Percentiles rank a stretch among this genome's conserved stretches.
These are phyloP conservation scores for Watersipora subatra DNA, from an alignment of 1,140 invertebrate species.

Conservation along the genomic window DNA sequence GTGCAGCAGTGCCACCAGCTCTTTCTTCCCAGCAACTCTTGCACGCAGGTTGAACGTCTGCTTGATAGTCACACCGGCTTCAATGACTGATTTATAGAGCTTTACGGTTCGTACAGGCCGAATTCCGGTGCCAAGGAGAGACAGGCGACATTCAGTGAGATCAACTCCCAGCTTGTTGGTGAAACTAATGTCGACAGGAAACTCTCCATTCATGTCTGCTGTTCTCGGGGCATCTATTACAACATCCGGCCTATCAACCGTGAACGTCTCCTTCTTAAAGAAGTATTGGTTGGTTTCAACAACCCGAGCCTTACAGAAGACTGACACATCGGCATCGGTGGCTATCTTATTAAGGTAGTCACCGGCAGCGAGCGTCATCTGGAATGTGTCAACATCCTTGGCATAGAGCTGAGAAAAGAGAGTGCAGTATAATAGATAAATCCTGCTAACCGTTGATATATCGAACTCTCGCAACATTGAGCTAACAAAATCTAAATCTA, in stretches of 20 bases:
- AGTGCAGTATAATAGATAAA: too few species aligned
- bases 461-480: too few species aligned
- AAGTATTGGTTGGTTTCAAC: conserved; percentile 24
- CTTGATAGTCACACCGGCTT: conserved; percentile 9
- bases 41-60: conserved; percentile 1
- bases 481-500: too few species aligned
- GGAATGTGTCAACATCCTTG: not conserved
- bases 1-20: not conserved
- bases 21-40: not conserved
- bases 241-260: conserved; percentile 26
- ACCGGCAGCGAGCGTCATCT: conserved; percentile 2
- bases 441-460: too few species aligned
- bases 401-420: not conserved
- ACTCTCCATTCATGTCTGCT: conserved; percentile 10
- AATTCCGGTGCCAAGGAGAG: not conserved
- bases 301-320: conserved; percentile 22
- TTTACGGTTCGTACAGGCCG: not conserved
- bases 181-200: conserved; percentile 25
- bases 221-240: conserved; percentile 18
- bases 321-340: conserved; percentile 23
- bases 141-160: conserved; percentile 15
- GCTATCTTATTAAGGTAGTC: conserved; percentile 25
- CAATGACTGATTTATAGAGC: conserved; percentile 1
- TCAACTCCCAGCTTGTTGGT: conserved; percentile 25
- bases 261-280: conserved; percentile 19